Percentiles rank a stretch among this genome's conserved stretches.
Evolutionary conservation across 1,140 invertebrate genomes (phyloP).

Genomic region (Atta colombica): DNA sequence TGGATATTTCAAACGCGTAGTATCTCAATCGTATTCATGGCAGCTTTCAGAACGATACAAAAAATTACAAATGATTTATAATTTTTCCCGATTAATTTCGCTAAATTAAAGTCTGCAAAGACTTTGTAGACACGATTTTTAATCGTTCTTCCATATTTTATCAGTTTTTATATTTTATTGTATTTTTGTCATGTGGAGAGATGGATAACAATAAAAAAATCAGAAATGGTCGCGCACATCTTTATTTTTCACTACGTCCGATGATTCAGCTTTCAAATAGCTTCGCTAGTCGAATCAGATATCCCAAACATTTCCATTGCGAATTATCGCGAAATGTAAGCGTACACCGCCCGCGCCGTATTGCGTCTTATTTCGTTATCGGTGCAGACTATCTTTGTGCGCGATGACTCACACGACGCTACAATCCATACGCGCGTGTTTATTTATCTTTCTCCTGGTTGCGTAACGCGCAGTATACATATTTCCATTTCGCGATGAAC

Average conservation of each 20-base stretch:
- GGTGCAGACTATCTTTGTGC: background rate
- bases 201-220: background rate
- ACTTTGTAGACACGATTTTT: too few relatives aligned
- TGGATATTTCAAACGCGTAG: background rate
- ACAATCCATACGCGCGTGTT: background rate
- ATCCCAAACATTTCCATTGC: background rate
- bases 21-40: background rate
- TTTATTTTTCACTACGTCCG: background rate
- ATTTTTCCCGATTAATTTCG: constrained; percentile 13
- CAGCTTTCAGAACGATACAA: background rate
- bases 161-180: background rate
- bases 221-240: background rate
- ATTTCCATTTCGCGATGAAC: background rate
- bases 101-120: background rate
- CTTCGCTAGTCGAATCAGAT: background rate
- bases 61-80: background rate
- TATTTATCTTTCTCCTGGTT: background rate
- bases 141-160: too few relatives aligned
- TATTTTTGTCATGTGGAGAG: background rate
- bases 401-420: constrained; percentile 11
- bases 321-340: background rate
- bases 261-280: background rate
- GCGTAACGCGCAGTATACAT: background rate
- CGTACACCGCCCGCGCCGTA: background rate
- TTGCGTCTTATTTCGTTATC: constrained; percentile 50